Evolutionary conservation across 2,797 vertebrate genomes (phyloP), one percentile per base, ranked within the genome.

Genomic region (Gymnopithys bicolor): DNA sequence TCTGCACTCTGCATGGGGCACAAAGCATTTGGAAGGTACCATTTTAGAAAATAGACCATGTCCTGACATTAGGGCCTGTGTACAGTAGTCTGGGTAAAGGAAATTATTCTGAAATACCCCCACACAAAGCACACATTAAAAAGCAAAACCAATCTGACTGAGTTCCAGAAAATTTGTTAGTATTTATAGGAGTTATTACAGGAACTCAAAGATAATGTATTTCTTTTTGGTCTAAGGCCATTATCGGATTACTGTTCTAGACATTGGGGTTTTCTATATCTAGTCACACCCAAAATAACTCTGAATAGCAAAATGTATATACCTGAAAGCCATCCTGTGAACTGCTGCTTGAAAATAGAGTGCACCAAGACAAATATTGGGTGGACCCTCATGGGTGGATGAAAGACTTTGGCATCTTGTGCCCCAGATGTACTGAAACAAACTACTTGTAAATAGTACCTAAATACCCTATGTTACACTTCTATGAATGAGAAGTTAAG

Each of bases 1-100:
- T 95, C 93, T 97, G 68, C 96, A 79, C 63, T 95, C 77, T 97
- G 97, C 97, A 93, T 96, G 93, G 63, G 93, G 56, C 87, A 49
- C 5, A 5, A 67, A 86, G 52, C 71, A 14, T 89, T 93, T 84
- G 84, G 79, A 94, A 96, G 55, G 71, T 3, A 32, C 17, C 37
- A n/a, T 96, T 96, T 95, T 95, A 95, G 76, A 74, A 94, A 96
- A 83, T 25, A 90, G 95, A 85, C 85, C 75, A 68, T 96, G 90
- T 87, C 92, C 83, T 87, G 63, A 32, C 9, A 24, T 84, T 77
- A 69, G 24, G 53, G 43, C 52, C 52, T 46, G 18, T 69, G 33
- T 89, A 59, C 45, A 32, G 35, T 46, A 59, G 14, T 56, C 58
- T 48, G 27, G 18, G 17, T 64, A 90, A 93, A 52, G 27, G 39